Conservation (phyloP, 2,797 vertebrate genomes). For the Pantherophis vulpinus region DNA sequence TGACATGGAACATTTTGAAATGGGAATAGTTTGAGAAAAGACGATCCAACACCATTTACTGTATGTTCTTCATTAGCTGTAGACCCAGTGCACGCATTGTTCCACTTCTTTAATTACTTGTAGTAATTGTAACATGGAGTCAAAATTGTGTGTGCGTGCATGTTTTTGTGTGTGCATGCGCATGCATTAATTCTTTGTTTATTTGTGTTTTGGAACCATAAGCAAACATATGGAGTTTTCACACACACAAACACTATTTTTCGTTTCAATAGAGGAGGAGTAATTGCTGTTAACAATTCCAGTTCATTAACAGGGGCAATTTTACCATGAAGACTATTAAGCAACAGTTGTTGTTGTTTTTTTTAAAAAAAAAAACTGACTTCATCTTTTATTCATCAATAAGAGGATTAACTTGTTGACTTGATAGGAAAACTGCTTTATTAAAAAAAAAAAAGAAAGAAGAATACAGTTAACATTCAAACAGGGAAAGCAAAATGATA, state of each 20-base stretch:
- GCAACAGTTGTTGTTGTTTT: slow-evolving; percentile 6
- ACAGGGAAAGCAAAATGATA: slow-evolving; percentile 32
- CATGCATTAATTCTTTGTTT: slow-evolving; percentile 21
- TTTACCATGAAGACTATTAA: slow-evolving; percentile 51
- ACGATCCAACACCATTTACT: not conserved
- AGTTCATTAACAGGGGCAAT: slow-evolving; percentile 55
- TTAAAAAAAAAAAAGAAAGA: slow-evolving; percentile 25
- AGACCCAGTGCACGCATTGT: not conserved
- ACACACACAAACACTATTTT: slow-evolving; percentile 46
- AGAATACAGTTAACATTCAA: slow-evolving; percentile 28
- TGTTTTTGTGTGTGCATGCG: not conserved
- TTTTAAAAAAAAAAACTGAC: slow-evolving; percentile 53
- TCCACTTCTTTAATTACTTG: not conserved
- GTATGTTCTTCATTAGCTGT: not conserved
- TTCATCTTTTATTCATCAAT: slow-evolving; percentile 52
- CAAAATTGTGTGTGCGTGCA: slow-evolving; percentile 29
- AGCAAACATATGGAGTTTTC: slow-evolving; percentile 37
- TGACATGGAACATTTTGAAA: not conserved
- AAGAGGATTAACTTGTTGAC: slow-evolving; percentile 43
- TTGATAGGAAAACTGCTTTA: slow-evolving; percentile 41
- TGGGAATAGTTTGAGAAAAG: not conserved
- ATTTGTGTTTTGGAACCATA: not conserved
- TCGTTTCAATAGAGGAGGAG: slow-evolving; percentile 39
- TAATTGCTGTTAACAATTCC: slow-evolving; percentile 57
- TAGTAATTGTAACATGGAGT: slow-evolving; percentile 26